These are phyloP conservation scores for Paramisgurnus dabryanus DNA, from an alignment of 2,113 vertebrate species.

Conservation along the genomic window DNA sequence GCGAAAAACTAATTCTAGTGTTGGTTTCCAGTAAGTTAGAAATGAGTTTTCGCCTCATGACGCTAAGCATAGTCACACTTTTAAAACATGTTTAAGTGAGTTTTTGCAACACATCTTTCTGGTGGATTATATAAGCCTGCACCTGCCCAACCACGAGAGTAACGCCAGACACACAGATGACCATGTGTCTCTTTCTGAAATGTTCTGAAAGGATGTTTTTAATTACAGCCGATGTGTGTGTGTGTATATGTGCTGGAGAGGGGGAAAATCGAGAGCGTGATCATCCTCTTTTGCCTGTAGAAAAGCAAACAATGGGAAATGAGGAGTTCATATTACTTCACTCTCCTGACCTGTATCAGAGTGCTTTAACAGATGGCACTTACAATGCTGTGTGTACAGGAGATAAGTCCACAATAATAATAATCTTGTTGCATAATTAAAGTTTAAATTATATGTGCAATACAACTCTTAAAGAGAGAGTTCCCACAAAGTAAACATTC, in stretches of 20 bases:
- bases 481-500: background rate
- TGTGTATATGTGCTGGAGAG: slow-evolving; percentile 36
- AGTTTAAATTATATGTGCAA: slow-evolving; percentile 5
- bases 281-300: slow-evolving; percentile 62
- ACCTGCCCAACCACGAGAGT: background rate
- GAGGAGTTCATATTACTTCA: slow-evolving; percentile 73
- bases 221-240: slow-evolving; percentile 52
- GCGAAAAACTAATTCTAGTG: no score
- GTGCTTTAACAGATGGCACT: slow-evolving; percentile 62
- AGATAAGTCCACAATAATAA: background rate
- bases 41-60: background rate
- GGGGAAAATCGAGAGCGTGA: slow-evolving; percentile 51
- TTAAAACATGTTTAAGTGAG: background rate
- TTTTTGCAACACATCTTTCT: background rate
- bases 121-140: background rate
- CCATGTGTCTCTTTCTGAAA: slow-evolving; percentile 33
- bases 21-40: background rate
- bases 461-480: background rate
- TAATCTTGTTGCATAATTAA: slow-evolving; percentile 11
- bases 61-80: background rate
- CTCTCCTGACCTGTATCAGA: slow-evolving; percentile 58
- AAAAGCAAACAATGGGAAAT: slow-evolving; percentile 78
- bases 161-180: slow-evolving; percentile 27
- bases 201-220: slow-evolving; percentile 55
- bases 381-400: background rate